Conservation (phyloP, 2,797 vertebrate genomes). For the Protonibea diacanthus region DNA sequence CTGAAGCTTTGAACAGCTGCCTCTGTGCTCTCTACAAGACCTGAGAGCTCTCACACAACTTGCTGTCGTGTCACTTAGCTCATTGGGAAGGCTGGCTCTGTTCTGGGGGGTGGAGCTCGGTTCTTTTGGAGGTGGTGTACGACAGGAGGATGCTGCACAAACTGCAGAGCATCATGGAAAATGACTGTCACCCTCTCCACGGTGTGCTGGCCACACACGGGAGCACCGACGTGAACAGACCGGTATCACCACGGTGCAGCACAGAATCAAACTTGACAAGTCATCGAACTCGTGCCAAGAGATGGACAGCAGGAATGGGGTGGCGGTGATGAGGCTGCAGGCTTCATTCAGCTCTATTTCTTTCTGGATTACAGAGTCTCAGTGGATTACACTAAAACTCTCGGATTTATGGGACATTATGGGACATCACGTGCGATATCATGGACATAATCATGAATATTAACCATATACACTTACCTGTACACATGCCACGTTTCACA, state of each 20-base stretch:
- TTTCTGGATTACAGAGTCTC: no score
- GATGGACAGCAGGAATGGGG: no score
- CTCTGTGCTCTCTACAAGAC: neutral
- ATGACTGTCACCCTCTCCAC: neutral
- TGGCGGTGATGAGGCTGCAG: neutral
- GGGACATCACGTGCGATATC: no score
- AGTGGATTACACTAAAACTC: neutral
- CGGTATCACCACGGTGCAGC: no score
- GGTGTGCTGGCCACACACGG: neutral
- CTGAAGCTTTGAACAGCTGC: neutral
- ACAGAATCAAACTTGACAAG: neutral
- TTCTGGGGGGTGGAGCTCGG: neutral
- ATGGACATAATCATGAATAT: no score
- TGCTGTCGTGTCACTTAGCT: neutral
- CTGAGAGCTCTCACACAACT: neutral
- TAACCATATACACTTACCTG: no score
- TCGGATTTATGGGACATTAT: neutral
- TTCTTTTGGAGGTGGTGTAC: neutral
- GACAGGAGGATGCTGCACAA: neutral
- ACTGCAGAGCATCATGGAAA: neutral
- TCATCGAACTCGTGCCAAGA: neutral
- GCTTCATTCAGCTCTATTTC: neutral
- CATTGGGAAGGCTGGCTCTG: neutral
- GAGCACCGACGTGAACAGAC: no score
- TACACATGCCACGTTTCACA: neutral